Conservation (phyloP, 23 tunicate genomes). For the Styela clava region DNA sequence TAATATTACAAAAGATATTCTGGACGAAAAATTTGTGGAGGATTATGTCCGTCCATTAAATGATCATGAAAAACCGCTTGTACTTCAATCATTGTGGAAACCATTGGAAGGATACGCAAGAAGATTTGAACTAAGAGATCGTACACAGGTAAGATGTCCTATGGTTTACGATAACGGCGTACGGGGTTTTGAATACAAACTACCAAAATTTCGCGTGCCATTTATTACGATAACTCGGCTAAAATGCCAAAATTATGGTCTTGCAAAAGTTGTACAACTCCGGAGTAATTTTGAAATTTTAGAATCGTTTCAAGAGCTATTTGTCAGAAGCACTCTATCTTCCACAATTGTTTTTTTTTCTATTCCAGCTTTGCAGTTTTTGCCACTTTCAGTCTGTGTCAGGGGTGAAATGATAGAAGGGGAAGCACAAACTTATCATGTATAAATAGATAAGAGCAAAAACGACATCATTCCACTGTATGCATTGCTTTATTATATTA, state of each 20-base stretch:
- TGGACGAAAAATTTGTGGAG: conserved; percentile 47
- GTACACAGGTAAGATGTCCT: conserved; percentile 43
- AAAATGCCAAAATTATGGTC: neutral
- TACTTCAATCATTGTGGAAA: conserved; percentile 88
- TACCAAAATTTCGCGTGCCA: neutral
- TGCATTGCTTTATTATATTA: too few relatives aligned
- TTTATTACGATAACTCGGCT: neutral
- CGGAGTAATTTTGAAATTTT: too few relatives aligned
- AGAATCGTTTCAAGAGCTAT: too few relatives aligned
- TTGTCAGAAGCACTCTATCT: too few relatives aligned
- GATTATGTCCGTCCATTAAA: conserved; percentile 77
- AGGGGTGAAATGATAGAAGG: too few relatives aligned
- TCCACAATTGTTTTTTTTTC: too few relatives aligned
- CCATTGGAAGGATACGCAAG: conserved; percentile 76
- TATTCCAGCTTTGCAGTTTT: too few relatives aligned
- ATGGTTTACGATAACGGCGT: neutral
- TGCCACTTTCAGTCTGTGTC: too few relatives aligned
- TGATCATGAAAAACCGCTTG: conserved; percentile 83
- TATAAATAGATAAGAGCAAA: too few relatives aligned
- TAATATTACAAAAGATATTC: neutral
- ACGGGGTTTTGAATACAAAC: neutral
- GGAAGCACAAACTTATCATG: too few relatives aligned
- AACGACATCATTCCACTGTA: too few relatives aligned
- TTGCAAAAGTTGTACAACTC: too few relatives aligned
- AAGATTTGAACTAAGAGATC: conserved; percentile 69